Evolutionary conservation across 2,797 vertebrate species (phyloP).

Genomic region (Pyrocephalus nanus): DNA sequence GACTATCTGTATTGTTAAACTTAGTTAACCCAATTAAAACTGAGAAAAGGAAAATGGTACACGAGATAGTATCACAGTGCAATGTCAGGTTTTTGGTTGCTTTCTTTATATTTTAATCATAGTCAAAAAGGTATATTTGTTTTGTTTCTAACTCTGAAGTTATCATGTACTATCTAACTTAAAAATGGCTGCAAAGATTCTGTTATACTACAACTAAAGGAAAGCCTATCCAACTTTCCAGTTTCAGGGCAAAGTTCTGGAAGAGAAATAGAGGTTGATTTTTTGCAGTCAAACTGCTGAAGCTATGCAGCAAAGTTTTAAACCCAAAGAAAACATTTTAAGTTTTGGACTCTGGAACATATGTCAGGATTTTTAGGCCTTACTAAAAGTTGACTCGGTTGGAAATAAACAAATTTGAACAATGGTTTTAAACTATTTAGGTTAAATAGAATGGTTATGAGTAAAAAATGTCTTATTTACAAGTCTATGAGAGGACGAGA

Average conservation of each 20-base stretch:
- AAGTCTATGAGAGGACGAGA: not conserved
- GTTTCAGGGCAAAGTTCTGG: not conserved
- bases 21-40: not conserved
- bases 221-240: not conserved
- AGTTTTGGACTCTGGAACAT: not conserved
- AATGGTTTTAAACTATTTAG: not conserved
- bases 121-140: not conserved
- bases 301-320: not conserved
- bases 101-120: not conserved
- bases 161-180: fast-evolving
- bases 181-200: not conserved
- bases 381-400: not conserved
- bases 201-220: not conserved
- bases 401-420: not conserved
- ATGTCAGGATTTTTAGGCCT: not conserved
- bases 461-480: not conserved
- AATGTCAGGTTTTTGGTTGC: not conserved
- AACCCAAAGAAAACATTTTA: not conserved
- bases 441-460: not conserved
- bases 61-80: not conserved
- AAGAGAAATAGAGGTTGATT: not conserved
- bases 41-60: not conserved
- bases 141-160: not conserved
- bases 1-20: not conserved
- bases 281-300: not conserved